Evolutionary conservation across 2,888 invertebrate genomes (phyloP).

Genomic region (Rhamnusium bicolor): DNA sequence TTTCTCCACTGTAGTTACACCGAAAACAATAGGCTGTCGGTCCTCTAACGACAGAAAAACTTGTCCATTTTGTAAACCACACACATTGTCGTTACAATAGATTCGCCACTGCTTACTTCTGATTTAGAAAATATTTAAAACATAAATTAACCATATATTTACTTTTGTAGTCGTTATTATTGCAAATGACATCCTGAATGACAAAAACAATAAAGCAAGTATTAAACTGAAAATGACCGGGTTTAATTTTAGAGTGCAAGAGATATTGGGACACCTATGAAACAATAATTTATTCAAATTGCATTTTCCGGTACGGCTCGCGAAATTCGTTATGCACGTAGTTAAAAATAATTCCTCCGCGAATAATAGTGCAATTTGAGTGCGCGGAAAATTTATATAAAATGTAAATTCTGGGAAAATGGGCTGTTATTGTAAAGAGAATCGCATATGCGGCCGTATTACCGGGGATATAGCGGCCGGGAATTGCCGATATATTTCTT

Average conservation of each 20-base stretch:
- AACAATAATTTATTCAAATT: conserved; percentile 54
- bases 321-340: conserved; percentile 39
- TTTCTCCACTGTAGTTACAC: no score
- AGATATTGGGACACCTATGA: conserved; percentile 39
- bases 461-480: conserved; percentile 37
- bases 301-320: conserved; percentile 41
- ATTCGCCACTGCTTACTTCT: neutral
- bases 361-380: conserved; percentile 45
- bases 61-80: no score
- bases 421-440: conserved; percentile 46
- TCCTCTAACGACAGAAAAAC: no score
- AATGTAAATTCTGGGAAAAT: conserved; percentile 45
- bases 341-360: conserved; percentile 47
- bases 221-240: neutral
- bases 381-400: conserved; percentile 45
- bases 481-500: conserved; percentile 51
- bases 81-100: no score
- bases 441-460: conserved; percentile 51
- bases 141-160: neutral
- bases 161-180: neutral
- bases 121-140: neutral
- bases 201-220: neutral
- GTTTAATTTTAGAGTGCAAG: conserved; percentile 41
- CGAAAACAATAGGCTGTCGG: no score
- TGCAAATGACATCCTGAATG: neutral